A percentile compares a stretch with the other conserved stretches of the same genome.
These are phyloP conservation scores for Emydoidea blandingii DNA, from an alignment of 2,797 vertebrate species.

Conservation along the genomic window DNA sequence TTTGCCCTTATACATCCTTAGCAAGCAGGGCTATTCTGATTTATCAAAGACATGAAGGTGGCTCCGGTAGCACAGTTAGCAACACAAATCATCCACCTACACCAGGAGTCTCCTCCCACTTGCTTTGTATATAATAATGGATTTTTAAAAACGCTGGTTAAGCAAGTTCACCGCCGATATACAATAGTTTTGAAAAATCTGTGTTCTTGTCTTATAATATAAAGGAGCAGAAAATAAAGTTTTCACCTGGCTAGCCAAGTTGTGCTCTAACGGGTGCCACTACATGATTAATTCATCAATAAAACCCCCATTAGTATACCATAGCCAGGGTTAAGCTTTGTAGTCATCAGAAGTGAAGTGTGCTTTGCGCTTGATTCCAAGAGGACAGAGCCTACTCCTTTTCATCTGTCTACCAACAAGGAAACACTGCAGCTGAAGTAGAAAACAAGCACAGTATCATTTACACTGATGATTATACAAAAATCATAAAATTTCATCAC, in stretches of 20 bases:
- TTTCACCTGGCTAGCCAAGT: conserved; percentile 40
- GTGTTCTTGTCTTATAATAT: neutral
- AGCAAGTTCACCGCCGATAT: conserved; percentile 7
- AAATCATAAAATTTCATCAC: neutral
- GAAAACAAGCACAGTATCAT: conserved; percentile 40
- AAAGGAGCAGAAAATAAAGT: conserved; percentile 6
- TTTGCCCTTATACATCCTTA: conserved; percentile 36
- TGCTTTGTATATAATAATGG: neutral
- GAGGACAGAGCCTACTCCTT: conserved; percentile 37
- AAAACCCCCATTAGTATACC: conserved; percentile 18
- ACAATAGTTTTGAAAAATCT: neutral
- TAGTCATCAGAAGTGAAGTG: conserved; percentile 59
- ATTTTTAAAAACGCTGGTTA: neutral
- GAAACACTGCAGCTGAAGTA: conserved; percentile 38
- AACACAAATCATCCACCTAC: neutral
- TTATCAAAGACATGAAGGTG: conserved; percentile 46
- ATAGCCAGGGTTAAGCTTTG: conserved; percentile 1
- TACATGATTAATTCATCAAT: neutral
- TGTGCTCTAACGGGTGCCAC: neutral
- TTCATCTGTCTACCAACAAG: conserved; percentile 55
- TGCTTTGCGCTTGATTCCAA: conserved; percentile 26
- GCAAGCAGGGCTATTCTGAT: conserved; percentile 14
- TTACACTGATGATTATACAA: too few species aligned
- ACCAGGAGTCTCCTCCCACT: neutral
- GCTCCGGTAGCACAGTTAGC: conserved; percentile 13